A percentile compares a stretch with the other conserved stretches of the same genome.
Evolutionary conservation across 2,888 invertebrate species (phyloP).

Genomic region (Mythimna vitellina): DNA sequence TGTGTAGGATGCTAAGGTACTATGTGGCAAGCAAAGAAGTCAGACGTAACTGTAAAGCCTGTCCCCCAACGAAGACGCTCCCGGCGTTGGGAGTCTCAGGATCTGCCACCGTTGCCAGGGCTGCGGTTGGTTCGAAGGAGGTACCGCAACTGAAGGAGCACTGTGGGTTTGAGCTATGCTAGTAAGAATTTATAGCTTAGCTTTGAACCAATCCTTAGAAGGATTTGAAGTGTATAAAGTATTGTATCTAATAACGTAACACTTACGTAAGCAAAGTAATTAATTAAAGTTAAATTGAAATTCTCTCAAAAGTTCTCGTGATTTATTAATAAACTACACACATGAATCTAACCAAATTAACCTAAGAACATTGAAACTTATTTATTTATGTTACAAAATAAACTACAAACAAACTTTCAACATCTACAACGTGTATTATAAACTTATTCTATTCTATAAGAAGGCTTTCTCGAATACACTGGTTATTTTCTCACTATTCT

Average conservation of each 20-base stretch:
- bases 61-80: too few relatives aligned
- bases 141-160: too few relatives aligned
- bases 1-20: too few relatives aligned
- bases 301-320: neutral
- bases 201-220: neutral
- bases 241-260: neutral
- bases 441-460: neutral
- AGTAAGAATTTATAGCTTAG: neutral
- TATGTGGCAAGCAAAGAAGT: too few relatives aligned
- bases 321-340: constrained; percentile 14
- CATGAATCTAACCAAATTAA: neutral
- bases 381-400: constrained; percentile 5
- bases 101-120: too few relatives aligned
- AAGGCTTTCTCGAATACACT: neutral
- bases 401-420: neutral
- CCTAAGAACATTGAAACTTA: neutral
- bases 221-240: neutral
- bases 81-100: too few relatives aligned
- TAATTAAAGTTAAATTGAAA: neutral
- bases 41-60: too few relatives aligned
- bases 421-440: neutral
- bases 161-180: neutral
- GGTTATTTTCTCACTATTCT: neutral
- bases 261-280: neutral
- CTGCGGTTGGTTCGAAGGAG: too few relatives aligned